These are phyloP conservation scores for Galeopsomyia nigrocyanea DNA, from an alignment of 2,888 invertebrate genomes.

Conservation along the genomic window DNA sequence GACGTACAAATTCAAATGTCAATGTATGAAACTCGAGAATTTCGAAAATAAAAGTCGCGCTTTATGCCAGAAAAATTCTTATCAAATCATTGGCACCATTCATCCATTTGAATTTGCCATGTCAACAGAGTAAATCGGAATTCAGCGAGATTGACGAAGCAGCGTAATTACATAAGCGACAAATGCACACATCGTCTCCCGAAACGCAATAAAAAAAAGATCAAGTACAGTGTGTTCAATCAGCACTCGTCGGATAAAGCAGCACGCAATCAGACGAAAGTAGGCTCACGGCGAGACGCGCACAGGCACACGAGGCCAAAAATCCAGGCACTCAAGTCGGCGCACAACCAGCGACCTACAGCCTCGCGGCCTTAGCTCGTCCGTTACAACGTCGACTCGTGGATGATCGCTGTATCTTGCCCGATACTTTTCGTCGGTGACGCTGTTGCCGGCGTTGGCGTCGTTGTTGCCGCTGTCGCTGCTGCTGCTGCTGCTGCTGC, in stretches of 20 bases:
- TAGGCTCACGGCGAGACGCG: constrained; percentile 7
- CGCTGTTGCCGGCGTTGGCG: not conserved
- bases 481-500: no score
- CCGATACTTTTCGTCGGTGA: constrained; percentile 45
- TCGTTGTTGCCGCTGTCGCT: constrained; percentile 37
- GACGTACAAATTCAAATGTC: no score
- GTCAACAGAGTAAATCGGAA: no score
- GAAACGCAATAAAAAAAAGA: constrained; percentile 15
- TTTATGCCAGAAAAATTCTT: no score
- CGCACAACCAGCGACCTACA: constrained; percentile 18
- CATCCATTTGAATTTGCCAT: no score
- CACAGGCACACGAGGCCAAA: constrained; percentile 41
- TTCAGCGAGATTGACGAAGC: constrained; percentile 56
- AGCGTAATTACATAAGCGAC: constrained; percentile 46
- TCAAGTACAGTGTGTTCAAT: no score
- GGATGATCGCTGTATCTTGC: constrained; percentile 62
- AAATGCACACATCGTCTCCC: no score
- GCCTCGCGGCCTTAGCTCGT: constrained; percentile 59
- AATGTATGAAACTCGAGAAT: no score
- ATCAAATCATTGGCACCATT: no score
- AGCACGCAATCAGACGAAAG: constrained; percentile 40
- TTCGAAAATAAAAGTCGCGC: no score
- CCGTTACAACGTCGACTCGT: constrained; percentile 68
- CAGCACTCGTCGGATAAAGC: no score
- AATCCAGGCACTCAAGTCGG: constrained; percentile 41